Base-by-base conservation (phyloP, 2,797 vertebrate species). In the Acipenser transmontanus region DNA sequence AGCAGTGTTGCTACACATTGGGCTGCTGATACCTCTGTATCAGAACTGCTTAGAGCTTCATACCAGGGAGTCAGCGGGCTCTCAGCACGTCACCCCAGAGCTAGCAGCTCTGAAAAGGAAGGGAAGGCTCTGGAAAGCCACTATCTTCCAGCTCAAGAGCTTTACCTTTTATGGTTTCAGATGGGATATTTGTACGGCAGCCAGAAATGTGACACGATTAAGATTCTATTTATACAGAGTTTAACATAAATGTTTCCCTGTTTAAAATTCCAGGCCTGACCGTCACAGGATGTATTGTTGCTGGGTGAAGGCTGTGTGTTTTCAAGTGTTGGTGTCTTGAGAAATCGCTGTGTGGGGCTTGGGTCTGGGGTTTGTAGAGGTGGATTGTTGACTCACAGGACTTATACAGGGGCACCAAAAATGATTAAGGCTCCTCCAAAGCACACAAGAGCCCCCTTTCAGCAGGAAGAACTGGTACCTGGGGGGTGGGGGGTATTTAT, bases 81-180 rank as follows among this genome's bases (percentile, higher is more conserved):
- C 54, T 57, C 14, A n/a, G 54, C 54, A 57, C 7, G 4, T n/a
- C 1, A n/a, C 12, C 54, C 54, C 12, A 57, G 54, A 11, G 14
- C 54, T 57, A n/a, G 12, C 9, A 51, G 61, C 52, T 8, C 17
- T 62, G 52, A 57, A 61, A 49, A 8, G 17, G 17, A 17, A 7
- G 70, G 64, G 67, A 60, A 66, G 82, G 80, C 70, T 84, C 77
- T 80, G 7, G n/a, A 14, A 57, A 60, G 48, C 17, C 62, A 51
- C 64, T 52, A 48, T 64, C 34, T 51, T 65, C 64, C 76, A 76
- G 76, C 73, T 82, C 77, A 80, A 84, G 78, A 77, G 74, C 0
- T 8, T 81, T 81, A 75, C 84, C 89, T 86, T 88, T 84, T 86
- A 89, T 80, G 86, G 87, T 78, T 80, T 82, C 81, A 84, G 85